These are phyloP conservation scores for Macrosiphum euphorbiae DNA, from an alignment of 2,888 invertebrate species.

Conservation along the genomic window DNA sequence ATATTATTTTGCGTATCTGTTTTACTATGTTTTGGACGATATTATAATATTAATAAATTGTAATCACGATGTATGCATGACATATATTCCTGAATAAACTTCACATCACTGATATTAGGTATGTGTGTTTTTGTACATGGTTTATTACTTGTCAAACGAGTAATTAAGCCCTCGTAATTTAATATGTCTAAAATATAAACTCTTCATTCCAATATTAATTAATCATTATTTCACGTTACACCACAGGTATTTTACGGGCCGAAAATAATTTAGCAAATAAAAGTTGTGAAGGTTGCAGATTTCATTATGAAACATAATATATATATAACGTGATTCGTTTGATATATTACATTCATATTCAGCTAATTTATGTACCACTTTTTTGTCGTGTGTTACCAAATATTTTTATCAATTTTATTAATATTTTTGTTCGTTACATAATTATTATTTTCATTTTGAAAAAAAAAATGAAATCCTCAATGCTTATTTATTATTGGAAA, in stretches of 20 bases:
- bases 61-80: neutral
- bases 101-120: neutral
- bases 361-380: neutral
- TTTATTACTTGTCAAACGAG: conserved; percentile 44
- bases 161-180: conserved; percentile 40
- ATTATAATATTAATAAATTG: neutral
- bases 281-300: neutral
- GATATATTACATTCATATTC: neutral
- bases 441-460: neutral
- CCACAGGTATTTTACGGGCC: neutral
- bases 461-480: neutral
- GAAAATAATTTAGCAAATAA: conserved; percentile 23
- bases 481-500: neutral
- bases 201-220: conserved; percentile 23
- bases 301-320: conserved; percentile 10
- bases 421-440: neutral
- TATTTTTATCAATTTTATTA: neutral
- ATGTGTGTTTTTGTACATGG: conserved; percentile 2
- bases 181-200: conserved; percentile 35
- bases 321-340: neutral
- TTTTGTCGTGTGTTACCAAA: neutral
- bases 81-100: conserved; percentile 19
- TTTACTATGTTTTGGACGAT: neutral
- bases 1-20: neutral
- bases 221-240: conserved; percentile 30